These are phyloP conservation scores for Brachylomia viminalis DNA, from an alignment of 2,888 invertebrate species.

Conservation along the genomic window DNA sequence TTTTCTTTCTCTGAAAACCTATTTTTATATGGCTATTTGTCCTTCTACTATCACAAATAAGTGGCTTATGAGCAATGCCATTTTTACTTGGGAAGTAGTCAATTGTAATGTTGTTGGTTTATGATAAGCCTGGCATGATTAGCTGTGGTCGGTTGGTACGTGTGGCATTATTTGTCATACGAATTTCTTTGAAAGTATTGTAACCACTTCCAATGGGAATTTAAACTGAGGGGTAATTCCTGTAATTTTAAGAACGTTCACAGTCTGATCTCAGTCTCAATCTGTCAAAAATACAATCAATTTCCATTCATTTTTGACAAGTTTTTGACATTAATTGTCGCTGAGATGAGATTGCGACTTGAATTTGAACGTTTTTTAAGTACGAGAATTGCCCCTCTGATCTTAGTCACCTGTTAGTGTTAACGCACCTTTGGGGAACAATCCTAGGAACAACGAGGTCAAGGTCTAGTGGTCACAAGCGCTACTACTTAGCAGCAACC, in stretches of 20 bases:
- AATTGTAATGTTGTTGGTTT: conserved; percentile 13
- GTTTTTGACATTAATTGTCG: too few relatives aligned
- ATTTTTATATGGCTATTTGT: not conserved
- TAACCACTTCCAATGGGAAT: not conserved
- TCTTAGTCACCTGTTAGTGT: conserved; percentile 1
- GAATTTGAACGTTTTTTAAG: too few relatives aligned
- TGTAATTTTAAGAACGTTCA: too few relatives aligned
- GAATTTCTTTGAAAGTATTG: conserved; percentile 32
- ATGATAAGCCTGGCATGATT: conserved; percentile 36
- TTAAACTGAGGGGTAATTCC: too few relatives aligned
- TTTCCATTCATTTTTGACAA: too few relatives aligned
- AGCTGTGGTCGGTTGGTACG: not conserved
- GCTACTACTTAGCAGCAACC: not conserved
- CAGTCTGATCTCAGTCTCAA: too few relatives aligned
- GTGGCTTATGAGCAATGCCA: not conserved
- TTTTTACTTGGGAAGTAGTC: conserved; percentile 21
- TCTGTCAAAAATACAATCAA: too few relatives aligned
- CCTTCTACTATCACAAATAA: conserved; percentile 1
- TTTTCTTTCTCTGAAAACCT: too few relatives aligned
- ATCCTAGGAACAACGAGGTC: not conserved
- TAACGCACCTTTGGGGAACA: not conserved
- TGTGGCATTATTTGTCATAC: conserved; percentile 26
- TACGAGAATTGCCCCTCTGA: too few relatives aligned
- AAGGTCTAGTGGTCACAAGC: not conserved
- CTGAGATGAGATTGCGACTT: too few relatives aligned